Base-by-base conservation (phyloP, 2,888 invertebrate genomes). In the Dinocampus coccinellae region DNA sequence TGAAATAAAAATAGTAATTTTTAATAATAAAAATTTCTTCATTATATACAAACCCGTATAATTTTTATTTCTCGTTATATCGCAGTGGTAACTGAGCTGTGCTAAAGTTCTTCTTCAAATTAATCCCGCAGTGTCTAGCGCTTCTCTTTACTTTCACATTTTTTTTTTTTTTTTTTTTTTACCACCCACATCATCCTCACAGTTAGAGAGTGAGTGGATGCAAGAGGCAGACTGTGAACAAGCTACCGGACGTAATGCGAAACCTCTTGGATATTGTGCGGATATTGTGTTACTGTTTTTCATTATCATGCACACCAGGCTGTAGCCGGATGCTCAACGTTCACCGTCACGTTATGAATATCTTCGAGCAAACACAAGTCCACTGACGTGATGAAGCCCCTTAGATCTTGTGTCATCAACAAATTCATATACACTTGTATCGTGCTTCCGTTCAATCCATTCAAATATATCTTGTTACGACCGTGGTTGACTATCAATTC, bases 281-380 rank as follows among this genome's bases (percentile, higher is more conserved):
- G 82, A 84, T 84, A 84, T 85, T 83, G 83, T 82, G 83, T 85
- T 85, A 85, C 85, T 83, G 81, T 85, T 83, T 85, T 85, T 85
- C 83, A 84, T 85, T 85, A 85, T 16, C 47, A 47, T n/a, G 47
- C 6, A 16, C 85, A 79, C 76, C 79, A 75, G 33, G 34, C 60
- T 58, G 61, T 64, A 64, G 63, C 72, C 73, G 72, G 73, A 73
- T 70, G 70, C 55, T 70, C 69, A 57, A 64, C 69, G 39, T 39
- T 61, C 61, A 58, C 36, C 60, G 55, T n/a, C n/a, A 64, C 52
- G 53, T 65, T 36, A 67, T 64, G n/a, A 39, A 60, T 33, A 20
- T 36, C 71, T 62, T 70, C n/a, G 70, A 58, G 55, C 57, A 57
- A 64, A 58, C 42, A 55, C 22, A n/a, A 39, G 53, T 36, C 55